Conservation (phyloP, 2,797 vertebrate species). For the Neomorphus geoffroyi region DNA sequence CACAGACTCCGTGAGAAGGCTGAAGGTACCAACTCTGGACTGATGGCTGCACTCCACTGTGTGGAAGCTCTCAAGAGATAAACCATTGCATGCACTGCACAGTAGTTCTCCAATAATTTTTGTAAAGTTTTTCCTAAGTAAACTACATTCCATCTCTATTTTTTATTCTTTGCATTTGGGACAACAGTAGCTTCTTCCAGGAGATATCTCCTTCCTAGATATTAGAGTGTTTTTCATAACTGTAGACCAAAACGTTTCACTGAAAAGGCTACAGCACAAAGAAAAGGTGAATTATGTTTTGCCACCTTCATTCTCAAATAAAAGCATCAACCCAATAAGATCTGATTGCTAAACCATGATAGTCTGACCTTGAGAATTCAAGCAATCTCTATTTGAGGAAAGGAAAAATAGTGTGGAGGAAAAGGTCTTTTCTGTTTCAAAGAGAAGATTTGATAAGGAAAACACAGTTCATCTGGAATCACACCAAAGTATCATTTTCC, state of each 20-base stretch:
- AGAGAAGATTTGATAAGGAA: not conserved
- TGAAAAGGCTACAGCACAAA: not conserved
- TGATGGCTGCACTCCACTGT: fast-evolving
- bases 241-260: not conserved
- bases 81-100: not conserved
- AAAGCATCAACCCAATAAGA: not conserved
- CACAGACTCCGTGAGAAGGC: not conserved
- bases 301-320: not conserved
- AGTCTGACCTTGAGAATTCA: not conserved
- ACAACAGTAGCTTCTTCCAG: not conserved
- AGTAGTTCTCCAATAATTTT: not conserved
- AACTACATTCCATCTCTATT: not conserved
- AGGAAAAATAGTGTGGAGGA: fast-evolving
- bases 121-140: not conserved
- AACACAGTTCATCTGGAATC: not conserved
- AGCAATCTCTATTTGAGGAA: not conserved
- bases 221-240: not conserved
- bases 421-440: not conserved
- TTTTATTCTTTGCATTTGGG: not conserved
- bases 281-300: not conserved
- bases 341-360: not conserved
- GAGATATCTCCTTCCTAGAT: not conserved
- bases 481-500: not conserved
- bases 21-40: not conserved
- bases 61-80: not conserved